Evolutionary conservation across 1,140 invertebrate genomes (phyloP), one percentile per base, ranked within the genome.

Genomic region (Araneus ventricosus): DNA sequence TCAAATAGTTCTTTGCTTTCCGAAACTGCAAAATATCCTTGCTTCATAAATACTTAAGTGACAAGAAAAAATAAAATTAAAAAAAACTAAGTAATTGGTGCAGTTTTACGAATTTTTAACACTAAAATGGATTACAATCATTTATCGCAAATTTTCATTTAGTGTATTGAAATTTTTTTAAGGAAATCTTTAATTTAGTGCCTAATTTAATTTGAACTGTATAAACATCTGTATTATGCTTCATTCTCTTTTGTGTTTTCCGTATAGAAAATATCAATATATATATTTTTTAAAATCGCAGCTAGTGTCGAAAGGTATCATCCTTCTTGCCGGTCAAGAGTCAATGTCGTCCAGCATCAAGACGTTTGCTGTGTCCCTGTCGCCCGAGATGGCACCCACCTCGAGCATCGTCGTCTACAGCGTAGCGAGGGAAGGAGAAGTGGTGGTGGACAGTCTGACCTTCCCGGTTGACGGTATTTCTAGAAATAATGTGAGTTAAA

Each of bases 391-490:
- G 98, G 98, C 98, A 10, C 99, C 99, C 0, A 97, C 97, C 27
- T 97, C 98, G 1, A 99, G 98, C 0, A 96, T 98, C 17, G 96
- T 99, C 22, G 98, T 99, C 22, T 99, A 98, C 96, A 97, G 98
- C 94, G 96, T 99, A 0, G 97, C 97, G 10, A 96, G 96, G 70
- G 97, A 98, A 94, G 98, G 98, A 4, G 97, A 98, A 94, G 97
- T 99, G 3, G 97, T 99, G 0, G 97, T 97, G 1, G 99, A 99
- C 95, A 98, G 98, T 67, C 96, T 99, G 37, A 99, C 98, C 2
- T 99, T 99, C 96, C 98, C 98, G 3, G 98, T 99, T 2, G 98
- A 99, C 95, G 98, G 98, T 86, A 98, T 99, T 84, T 98, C 98
- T 2, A 95, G 98, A 52, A 99, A 99, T 95, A 98, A 99, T 95